Conservation (phyloP, 2,888 invertebrate genomes). For the Aricia artaxerxes region DNA sequence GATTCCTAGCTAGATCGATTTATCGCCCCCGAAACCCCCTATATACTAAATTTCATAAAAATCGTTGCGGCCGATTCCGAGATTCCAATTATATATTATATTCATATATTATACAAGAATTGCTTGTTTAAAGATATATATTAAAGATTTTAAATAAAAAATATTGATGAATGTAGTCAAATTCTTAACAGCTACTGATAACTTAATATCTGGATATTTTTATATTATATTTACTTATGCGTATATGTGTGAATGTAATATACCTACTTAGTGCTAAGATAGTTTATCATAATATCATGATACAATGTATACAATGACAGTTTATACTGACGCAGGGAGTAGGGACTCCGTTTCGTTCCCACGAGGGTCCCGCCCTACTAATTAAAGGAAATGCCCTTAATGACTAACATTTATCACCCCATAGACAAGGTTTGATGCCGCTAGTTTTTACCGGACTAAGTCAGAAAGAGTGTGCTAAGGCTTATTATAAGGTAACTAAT, state of each 20-base stretch:
- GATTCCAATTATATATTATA: no score
- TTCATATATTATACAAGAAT: no score
- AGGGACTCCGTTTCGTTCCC: conserved; percentile 6
- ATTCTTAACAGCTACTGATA: not conserved
- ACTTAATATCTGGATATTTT: no score
- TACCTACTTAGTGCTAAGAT: not conserved
- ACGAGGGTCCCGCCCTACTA: conserved; percentile 37
- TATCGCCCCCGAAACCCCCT: no score
- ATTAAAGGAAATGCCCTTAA: conserved; percentile 41
- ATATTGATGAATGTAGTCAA: not conserved
- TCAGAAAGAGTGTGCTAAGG: not conserved
- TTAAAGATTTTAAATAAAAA: no score
- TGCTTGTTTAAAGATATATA: no score
- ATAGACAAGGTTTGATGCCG: conserved; percentile 26
- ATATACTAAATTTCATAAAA: no score
- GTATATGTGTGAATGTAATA: no score
- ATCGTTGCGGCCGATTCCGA: no score
- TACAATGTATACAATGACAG: not conserved
- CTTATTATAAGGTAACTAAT: no score
- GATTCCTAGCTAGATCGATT: no score
- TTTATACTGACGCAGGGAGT: not conserved
- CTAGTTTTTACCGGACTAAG: conserved; percentile 15
- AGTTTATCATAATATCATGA: not conserved
- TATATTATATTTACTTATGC: no score
- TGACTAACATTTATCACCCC: conserved; percentile 37